A percentile compares a stretch with the other conserved stretches of the same genome.
These are phyloP conservation scores for Cyanoderma ruficeps DNA, from an alignment of 2,113 vertebrate genomes.

Conservation along the genomic window DNA sequence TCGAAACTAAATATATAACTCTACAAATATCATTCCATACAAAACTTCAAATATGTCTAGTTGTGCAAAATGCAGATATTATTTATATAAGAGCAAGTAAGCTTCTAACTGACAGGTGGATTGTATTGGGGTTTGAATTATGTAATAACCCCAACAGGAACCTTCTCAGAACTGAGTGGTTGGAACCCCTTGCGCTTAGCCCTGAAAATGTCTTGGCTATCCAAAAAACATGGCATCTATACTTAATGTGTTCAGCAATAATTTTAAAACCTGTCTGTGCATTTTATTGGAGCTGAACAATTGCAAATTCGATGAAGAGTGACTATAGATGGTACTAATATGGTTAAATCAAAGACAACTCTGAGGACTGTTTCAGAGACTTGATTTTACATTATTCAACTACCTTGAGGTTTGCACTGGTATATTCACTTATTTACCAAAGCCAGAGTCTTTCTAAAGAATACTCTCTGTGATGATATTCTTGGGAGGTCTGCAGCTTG, in stretches of 20 bases:
- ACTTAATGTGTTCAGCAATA: neutral
- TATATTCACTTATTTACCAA: neutral
- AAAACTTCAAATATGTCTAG: neutral
- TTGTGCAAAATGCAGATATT: neutral
- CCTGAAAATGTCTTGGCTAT: neutral
- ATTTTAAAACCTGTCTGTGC: neutral
- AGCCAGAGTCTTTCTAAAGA: neutral
- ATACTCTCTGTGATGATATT: neutral
- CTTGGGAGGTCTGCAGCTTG: neutral
- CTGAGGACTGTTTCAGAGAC: neutral
- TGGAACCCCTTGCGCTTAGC: neutral
- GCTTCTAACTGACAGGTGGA: neutral
- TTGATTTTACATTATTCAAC: neutral
- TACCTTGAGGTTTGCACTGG: neutral
- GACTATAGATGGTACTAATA: neutral
- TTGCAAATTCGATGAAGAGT: neutral
- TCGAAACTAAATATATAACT: neutral
- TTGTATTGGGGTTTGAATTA: neutral
- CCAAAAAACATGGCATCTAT: neutral
- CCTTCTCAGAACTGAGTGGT: neutral
- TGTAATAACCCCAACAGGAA: neutral
- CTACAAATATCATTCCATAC: neutral
- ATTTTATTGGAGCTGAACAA: neutral
- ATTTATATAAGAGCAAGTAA: neutral
- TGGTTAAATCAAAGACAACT: neutral